Evolutionary conservation across 2,888 invertebrate species (phyloP).

Genomic region (Luperina testacea): DNA sequence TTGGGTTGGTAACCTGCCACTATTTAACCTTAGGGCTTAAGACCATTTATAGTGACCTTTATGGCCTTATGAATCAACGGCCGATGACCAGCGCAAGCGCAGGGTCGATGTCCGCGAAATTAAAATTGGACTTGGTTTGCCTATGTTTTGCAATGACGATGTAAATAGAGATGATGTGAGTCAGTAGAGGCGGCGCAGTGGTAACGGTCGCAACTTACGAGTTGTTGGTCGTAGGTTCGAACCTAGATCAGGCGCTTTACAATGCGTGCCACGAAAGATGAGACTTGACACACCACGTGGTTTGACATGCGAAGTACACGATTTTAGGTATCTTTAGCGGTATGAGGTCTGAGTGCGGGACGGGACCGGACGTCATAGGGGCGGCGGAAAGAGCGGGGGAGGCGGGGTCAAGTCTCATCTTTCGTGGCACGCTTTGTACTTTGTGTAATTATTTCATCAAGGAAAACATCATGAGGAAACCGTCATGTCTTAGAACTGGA

Average conservation of each 20-base stretch:
- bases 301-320: too few species aligned
- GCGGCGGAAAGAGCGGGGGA: too few species aligned
- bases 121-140: not conserved
- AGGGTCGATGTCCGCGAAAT: constrained; percentile 26
- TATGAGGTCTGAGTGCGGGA: too few species aligned
- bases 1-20: constrained; percentile 55
- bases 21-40: constrained; percentile 49
- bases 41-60: constrained; percentile 43
- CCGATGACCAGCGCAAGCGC: constrained; percentile 20
- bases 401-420: too few species aligned
- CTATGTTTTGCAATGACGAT: constrained; percentile 18
- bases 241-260: not conserved
- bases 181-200: not conserved
- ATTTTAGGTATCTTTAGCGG: too few species aligned
- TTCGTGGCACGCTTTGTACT: too few species aligned
- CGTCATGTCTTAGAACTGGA: not conserved
- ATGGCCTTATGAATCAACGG: constrained; percentile 22
- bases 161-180: not conserved
- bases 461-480: not conserved
- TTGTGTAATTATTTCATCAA: not conserved
- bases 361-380: too few species aligned
- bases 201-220: not conserved
- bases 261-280: too few species aligned
- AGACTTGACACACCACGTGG: too few species aligned
- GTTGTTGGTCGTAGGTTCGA: not conserved